Conservation (phyloP, 2,113 vertebrate species). For the Poicephalus meyeri region DNA sequence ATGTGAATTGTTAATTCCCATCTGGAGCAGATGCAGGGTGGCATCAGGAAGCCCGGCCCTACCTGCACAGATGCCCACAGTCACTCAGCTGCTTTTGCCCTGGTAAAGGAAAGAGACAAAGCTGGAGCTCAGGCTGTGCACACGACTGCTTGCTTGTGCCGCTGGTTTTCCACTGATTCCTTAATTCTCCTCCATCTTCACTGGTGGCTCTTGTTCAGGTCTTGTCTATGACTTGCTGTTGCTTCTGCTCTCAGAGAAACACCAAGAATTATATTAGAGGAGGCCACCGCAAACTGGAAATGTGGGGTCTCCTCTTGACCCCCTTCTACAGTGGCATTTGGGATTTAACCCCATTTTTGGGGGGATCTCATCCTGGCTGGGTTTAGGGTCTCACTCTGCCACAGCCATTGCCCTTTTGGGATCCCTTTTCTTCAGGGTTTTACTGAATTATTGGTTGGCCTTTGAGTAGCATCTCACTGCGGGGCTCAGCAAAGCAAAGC, state of each 20-base stretch:
- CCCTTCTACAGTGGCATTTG: rapidly evolving
- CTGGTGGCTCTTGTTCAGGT: background rate
- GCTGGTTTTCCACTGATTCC: background rate
- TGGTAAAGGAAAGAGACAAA: background rate
- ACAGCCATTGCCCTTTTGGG: rapidly evolving
- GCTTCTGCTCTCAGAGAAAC: background rate
- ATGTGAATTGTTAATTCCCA: background rate
- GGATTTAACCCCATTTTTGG: background rate
- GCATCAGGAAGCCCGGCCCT: background rate
- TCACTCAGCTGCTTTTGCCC: rapidly evolving
- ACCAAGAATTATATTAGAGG: background rate
- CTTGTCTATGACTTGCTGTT: background rate
- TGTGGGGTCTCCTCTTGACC: background rate
- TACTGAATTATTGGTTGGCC: background rate
- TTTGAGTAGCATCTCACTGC: rapidly evolving
- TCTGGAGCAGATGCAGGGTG: background rate
- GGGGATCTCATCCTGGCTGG: background rate
- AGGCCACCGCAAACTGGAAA: background rate
- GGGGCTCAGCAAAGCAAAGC: background rate
- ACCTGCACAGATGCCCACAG: rapidly evolving
- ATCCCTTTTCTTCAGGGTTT: background rate
- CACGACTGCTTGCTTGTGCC: rapidly evolving
- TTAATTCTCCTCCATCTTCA: rapidly evolving
- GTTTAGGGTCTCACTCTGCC: background rate
- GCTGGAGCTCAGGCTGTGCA: background rate